Conservation (phyloP, 1,140 invertebrate species). For the Alviniconcha marisindica region DNA sequence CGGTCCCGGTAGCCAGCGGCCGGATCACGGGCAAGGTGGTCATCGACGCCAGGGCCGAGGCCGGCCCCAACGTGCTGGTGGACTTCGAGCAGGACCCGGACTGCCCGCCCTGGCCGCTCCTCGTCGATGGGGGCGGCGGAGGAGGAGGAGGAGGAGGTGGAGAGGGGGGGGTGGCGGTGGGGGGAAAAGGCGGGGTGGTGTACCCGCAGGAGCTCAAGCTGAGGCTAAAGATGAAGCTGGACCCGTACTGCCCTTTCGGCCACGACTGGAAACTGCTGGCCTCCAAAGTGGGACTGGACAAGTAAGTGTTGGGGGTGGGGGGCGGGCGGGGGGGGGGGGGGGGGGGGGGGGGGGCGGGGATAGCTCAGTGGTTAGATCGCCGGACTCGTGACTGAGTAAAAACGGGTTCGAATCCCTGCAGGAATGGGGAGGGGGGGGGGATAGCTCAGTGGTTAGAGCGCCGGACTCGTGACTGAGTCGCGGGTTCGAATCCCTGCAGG, state of each 20-base stretch:
- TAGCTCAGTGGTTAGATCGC: too few species aligned
- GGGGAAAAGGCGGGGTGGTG: background rate
- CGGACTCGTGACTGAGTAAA: too few species aligned
- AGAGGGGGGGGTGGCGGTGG: too few species aligned
- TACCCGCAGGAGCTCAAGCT: constrained; percentile 49
- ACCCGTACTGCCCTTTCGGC: constrained; percentile 22
- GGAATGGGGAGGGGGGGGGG: too few species aligned
- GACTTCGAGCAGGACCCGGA: constrained; percentile 16
- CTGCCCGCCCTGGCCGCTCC: background rate
- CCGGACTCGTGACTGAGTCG: too few species aligned
- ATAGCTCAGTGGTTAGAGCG: too few species aligned
- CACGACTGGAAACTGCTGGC: constrained; percentile 42
- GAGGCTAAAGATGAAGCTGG: constrained; percentile 47
- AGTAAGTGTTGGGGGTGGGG: background rate
- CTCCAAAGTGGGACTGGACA: constrained; percentile 29
- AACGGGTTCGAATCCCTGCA: too few species aligned
- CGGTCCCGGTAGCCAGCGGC: background rate
- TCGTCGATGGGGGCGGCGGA: background rate
- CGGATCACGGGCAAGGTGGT: background rate
- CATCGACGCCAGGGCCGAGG: background rate
- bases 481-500: too few species aligned
- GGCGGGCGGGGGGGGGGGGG: too few species aligned
- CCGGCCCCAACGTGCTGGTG: constrained; percentile 6
- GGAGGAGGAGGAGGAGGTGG: too few species aligned
- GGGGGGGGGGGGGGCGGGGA: too few species aligned